Evolutionary conservation across 2,113 vertebrate species (phyloP).

Genomic region (Bungarus multicinctus): DNA sequence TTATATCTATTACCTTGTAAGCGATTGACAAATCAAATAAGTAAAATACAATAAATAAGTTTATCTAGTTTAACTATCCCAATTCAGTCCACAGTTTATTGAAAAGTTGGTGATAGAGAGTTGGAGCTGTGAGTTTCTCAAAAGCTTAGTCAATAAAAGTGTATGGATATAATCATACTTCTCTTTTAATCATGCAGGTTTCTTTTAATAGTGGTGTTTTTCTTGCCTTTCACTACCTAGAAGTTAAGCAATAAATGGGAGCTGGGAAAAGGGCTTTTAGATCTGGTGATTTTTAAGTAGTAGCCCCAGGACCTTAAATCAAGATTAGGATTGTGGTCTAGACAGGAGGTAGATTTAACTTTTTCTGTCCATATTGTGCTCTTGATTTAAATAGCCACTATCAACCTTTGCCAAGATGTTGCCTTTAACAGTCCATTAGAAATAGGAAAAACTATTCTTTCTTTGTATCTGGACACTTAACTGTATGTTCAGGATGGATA

Average conservation of each 20-base stretch:
- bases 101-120: not conserved
- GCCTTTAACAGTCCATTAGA: not conserved
- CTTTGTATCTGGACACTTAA: not conserved
- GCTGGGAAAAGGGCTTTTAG: not conserved
- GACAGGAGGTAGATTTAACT: not conserved
- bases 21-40: no score
- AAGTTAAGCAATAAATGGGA: not conserved
- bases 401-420: not conserved
- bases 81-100: not conserved
- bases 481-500: not conserved
- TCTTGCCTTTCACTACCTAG: not conserved
- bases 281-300: not conserved
- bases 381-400: not conserved
- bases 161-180: not conserved
- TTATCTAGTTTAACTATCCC: not conserved
- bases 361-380: not conserved
- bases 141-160: not conserved
- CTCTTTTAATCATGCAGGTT: not conserved
- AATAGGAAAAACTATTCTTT: not conserved
- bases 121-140: not conserved
- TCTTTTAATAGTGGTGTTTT: not conserved
- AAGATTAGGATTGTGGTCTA: not conserved
- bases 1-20: no score
- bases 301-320: not conserved
- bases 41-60: not conserved